phyloP scores from a whole-genome alignment of 2,888 invertebrate genomes.

The Serripes groenlandicus region DNA sequence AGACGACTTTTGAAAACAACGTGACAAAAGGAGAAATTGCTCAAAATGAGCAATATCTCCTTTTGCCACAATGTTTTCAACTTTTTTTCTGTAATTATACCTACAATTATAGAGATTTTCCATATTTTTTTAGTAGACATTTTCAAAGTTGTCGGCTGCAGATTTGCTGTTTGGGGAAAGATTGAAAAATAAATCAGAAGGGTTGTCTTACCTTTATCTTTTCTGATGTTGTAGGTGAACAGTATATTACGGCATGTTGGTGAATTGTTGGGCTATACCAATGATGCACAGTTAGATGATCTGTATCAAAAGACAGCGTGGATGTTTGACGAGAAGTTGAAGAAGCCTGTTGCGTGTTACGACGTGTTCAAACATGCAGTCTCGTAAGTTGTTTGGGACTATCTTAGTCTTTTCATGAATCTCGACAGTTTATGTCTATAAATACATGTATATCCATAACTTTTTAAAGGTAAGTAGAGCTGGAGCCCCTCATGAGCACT shows the following conservation, averaged over 20 bases:
- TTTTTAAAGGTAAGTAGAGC: no score
- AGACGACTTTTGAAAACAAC: neutral
- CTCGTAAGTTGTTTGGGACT: conserved; percentile 93
- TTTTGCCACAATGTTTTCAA: neutral
- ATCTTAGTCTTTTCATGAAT: no score
- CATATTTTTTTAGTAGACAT: neutral
- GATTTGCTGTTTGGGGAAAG: no score
- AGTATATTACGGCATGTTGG: conserved; percentile 99
- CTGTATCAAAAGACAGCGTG: conserved; percentile 98
- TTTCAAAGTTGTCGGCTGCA: no score
- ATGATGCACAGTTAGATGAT: conserved; percentile 97
- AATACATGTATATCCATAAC: no score
- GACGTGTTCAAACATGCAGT: conserved; percentile 99
- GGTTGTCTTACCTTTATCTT: neutral
- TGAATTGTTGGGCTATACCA: conserved; percentile 96
- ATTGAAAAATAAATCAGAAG: no score
- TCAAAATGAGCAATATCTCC: neutral
- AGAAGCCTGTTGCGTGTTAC: conserved; percentile 97
- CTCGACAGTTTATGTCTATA: no score
- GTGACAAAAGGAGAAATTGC: conserved; percentile 2
- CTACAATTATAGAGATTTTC: neutral
- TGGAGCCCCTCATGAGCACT: no score
- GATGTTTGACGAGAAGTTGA: conserved; percentile 98
- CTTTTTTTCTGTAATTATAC: neutral
- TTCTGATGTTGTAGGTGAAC: conserved; percentile 88